Evolutionary conservation across 2,797 vertebrate genomes (phyloP), one percentile per base, ranked within the genome.

Genomic region (Sebastolobus alascanus): DNA sequence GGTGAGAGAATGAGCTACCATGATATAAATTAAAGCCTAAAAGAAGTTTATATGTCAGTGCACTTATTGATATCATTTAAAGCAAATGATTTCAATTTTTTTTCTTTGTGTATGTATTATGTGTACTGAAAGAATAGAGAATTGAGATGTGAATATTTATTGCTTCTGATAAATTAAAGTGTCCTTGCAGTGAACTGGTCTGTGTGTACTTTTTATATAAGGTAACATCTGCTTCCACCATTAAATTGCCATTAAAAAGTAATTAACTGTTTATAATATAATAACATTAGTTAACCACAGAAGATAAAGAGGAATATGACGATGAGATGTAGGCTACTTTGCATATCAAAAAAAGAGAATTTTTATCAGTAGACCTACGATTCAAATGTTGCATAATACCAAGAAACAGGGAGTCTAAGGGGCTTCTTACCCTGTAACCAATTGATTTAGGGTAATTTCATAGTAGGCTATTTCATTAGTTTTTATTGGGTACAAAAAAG

Each of bases 81-180:
- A 92, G 93, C 76, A 91, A 89, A 93, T 92, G 70, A 94, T 93
- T 92, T 94, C 43, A 31, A 37, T 82, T 87, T 91, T 87, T 91
- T 95, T 93, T 84, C 92, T 95, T 95, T 96, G 91, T 96, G 93
- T 94, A 92, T 94, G 95, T 95, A 94, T 85, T 89, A 87, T 88
- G 92, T 96, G 92, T 91, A 93, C 89, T 93, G 92, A 92, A 94
- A 93, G 94, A 96, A 93, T 94, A 95, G 89, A 95, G 92, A 95
- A 92, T 74, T 93, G 90, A 96, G 89, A 96, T 96, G 95, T 96
- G 93, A 95, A 96, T 96, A 96, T 96, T 95, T 96, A 96, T 96
- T 96, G 96, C 96, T 96, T 95, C 95, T 94, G 94, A 96, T 93
- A 92, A 95, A 95, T 94, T 95, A 96, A 96, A 96, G 95, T 95